phyloP scores from a whole-genome alignment of 2,113 vertebrate genomes.

The Gobiocypris rarus region DNA sequence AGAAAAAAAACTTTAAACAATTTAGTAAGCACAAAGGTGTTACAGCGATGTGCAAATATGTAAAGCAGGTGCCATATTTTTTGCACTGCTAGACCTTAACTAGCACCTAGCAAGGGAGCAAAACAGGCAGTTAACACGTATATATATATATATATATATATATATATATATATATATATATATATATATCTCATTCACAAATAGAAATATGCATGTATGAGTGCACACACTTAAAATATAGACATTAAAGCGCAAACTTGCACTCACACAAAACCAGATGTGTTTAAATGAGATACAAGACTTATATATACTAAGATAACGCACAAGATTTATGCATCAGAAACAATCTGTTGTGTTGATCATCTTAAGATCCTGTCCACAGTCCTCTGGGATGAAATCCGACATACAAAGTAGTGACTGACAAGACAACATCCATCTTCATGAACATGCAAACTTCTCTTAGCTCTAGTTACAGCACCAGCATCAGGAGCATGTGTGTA shows the following conservation, averaged over 20 bases:
- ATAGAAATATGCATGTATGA: not conserved
- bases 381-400: constrained; percentile 21
- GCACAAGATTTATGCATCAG: constrained; percentile 2
- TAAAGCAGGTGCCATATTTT: not conserved
- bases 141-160: not conserved
- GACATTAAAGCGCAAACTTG: not conserved
- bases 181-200: constrained; percentile 16
- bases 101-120: constrained; percentile 1
- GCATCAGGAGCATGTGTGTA: constrained; percentile 34
- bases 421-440: constrained; percentile 19
- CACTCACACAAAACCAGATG: not conserved
- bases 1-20: not conserved
- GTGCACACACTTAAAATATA: not conserved
- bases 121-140: constrained; percentile 21
- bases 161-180: not conserved
- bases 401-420: constrained; percentile 24
- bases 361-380: constrained; percentile 15
- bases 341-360: constrained; percentile 35
- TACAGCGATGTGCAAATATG: not conserved
- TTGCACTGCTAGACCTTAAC: not conserved
- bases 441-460: constrained; percentile 38
- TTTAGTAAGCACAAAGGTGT: not conserved
- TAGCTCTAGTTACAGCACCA: not conserved
- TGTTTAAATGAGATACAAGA: constrained; percentile 9
- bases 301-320: too few species aligned